Evolutionary conservation across 2,888 invertebrate species (phyloP), one percentile per base, ranked within the genome.

Genomic region (Acanthoscelides obtectus): DNA sequence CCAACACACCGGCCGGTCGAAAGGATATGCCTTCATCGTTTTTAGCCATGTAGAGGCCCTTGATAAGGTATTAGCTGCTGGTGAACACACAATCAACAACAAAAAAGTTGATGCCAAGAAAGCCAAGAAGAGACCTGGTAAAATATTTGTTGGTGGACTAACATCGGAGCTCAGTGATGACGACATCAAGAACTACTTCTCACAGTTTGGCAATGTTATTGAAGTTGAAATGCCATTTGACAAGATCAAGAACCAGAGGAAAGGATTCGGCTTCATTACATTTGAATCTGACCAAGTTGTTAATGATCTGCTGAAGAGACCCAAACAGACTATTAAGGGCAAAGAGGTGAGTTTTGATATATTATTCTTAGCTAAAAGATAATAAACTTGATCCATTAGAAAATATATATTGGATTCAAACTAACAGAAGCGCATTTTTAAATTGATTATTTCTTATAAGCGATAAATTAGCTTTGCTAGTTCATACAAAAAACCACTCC

Each of bases 151-250:
- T 75, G 98, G 98, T 67, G 98, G 98, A 75, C 90, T 98, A 75
- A 95, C 96, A 80, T 93, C 95, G 81, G 96, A 96, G 86, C 90
- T 97, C 76, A 91, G 94, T 75, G 98, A 98, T 86, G 95, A 96
- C 82, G 97, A 97, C 85, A 97, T 98, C 81, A 96, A 94, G 86
- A 91, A 90, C 79, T 97, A 95, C 88, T 98, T 98, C 83, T 90
- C 92, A 78, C 94, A 96, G 85, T 98, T 94, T 87, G 98, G 98
- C 86, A 6, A 20, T 4, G 45, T 98, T 81, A 92, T 96, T 75
- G 96, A 97, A 82, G 93, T 98, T 72, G 98, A 98, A 87, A 94
- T 98, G 93, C 98, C 98, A 73, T 97, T 95, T 82, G 98, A 98
- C 86, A 98, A 97, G 87, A 93, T 94, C 85, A 98, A 97, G 90